Percentiles rank a stretch among this genome's conserved stretches.
phyloP scores from a whole-genome alignment of 2,888 invertebrate species.

The Eustalomyia histrio region DNA sequence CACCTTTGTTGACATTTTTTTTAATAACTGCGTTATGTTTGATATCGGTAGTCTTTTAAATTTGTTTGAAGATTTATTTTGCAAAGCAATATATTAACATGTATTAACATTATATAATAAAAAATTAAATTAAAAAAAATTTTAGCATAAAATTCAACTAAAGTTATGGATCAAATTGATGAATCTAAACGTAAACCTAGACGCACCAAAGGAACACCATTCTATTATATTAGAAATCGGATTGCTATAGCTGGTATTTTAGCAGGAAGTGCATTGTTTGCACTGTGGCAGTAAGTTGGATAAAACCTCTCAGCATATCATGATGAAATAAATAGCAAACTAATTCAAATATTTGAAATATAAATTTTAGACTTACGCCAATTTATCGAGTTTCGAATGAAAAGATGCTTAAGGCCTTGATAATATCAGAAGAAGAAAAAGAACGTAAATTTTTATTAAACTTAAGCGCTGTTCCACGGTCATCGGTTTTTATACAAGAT shows the following conservation, averaged over 20 bases:
- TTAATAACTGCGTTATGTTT: too few relatives aligned
- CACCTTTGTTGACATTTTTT: too few relatives aligned
- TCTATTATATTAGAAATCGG: conserved; percentile 81
- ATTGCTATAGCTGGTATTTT: conserved; percentile 80
- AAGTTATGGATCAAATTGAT: conserved; percentile 78
- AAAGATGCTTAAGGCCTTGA: conserved; percentile 62
- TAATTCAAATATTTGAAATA: not conserved
- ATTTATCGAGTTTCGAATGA: conserved; percentile 71
- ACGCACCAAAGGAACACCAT: conserved; percentile 84
- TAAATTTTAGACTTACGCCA: conserved; percentile 71
- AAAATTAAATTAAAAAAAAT: conserved; percentile 5
- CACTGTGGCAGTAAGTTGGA: conserved; percentile 71
- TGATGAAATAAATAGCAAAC: not conserved
- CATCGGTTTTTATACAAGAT: conserved; percentile 69
- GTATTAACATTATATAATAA: conserved; percentile 59
- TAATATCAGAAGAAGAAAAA: conserved; percentile 70
- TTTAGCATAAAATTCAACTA: not conserved
- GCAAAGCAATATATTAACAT: conserved; percentile 19
- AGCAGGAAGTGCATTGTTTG: conserved; percentile 74
- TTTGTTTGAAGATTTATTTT: conserved; percentile 23
- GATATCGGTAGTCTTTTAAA: too few relatives aligned
- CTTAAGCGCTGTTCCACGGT: conserved; percentile 69
- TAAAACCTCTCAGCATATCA: not conserved
- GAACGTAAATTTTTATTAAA: conserved; percentile 72
- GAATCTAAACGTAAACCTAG: conserved; percentile 84